Evolutionary conservation across 2,888 invertebrate species (phyloP).

Genomic region (Dryococelus australis): DNA sequence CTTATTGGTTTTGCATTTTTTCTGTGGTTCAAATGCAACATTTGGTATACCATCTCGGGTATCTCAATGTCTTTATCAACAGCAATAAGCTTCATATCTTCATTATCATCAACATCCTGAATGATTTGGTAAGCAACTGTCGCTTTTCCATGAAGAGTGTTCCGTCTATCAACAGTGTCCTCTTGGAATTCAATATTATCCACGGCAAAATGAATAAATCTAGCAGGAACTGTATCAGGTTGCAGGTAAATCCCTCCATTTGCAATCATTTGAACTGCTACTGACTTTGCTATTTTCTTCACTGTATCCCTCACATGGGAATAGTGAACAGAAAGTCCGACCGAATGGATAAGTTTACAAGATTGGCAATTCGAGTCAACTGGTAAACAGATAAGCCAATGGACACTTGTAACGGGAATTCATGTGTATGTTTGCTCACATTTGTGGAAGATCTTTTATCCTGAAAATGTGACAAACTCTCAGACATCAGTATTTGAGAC

Average conservation of each 20-base stretch:
- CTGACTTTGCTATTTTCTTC: too few relatives aligned
- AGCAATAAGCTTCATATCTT: neutral
- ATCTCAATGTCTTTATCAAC: too few relatives aligned
- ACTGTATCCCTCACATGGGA: neutral
- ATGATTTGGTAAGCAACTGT: neutral
- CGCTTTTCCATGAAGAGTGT: neutral
- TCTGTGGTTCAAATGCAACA: neutral
- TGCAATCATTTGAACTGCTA: neutral
- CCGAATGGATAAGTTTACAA: neutral
- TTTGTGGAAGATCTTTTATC: neutral
- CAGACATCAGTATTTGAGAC: neutral
- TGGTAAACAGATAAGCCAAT: too few relatives aligned
- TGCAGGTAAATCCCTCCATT: neutral
- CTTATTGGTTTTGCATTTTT: neutral
- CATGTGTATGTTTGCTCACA: neutral
- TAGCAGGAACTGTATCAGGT: neutral
- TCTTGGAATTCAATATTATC: neutral
- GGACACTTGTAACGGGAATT: too few relatives aligned
- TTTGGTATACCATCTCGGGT: too few relatives aligned
- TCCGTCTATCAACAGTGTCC: neutral
- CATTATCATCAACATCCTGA: neutral
- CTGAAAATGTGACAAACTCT: neutral
- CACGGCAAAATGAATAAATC: neutral
- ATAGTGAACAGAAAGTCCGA: neutral
- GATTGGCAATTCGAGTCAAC: neutral